These are phyloP conservation scores for Orchesellides sinensis DNA, from an alignment of 2,888 invertebrate genomes.

Conservation along the genomic window DNA sequence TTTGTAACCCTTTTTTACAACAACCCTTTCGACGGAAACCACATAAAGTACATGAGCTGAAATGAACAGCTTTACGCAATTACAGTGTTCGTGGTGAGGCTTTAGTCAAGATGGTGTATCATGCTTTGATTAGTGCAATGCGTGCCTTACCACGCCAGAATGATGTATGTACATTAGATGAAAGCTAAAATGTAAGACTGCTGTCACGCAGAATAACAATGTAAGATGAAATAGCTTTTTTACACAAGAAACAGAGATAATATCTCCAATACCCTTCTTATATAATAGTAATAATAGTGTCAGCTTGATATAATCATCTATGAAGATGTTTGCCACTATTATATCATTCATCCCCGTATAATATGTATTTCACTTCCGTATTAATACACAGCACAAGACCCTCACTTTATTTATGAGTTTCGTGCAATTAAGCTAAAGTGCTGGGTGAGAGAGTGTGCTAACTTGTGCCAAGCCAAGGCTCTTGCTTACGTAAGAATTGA, in stretches of 20 bases:
- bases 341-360: not conserved
- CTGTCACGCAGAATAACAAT: not conserved
- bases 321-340: not conserved
- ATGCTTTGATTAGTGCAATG: not conserved
- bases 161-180: too few species aligned
- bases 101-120: too few species aligned
- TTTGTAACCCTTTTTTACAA: too few species aligned
- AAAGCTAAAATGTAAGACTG: not conserved
- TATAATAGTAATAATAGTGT: not conserved
- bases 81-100: not conserved
- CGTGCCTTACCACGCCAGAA: not conserved
- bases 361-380: too few species aligned
- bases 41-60: not conserved
- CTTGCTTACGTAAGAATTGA: not conserved
- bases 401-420: constrained; percentile 39
- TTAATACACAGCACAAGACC: too few species aligned
- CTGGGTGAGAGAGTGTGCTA: constrained; percentile 19
- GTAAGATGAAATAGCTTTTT: not conserved
- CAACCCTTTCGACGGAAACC: not conserved
- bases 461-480: not conserved
- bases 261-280: not conserved
- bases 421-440: constrained; percentile 46
- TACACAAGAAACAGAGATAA: not conserved
- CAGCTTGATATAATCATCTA: not conserved
- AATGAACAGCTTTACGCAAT: not conserved